Evolutionary conservation across 2,888 invertebrate species (phyloP), one percentile per base, ranked within the genome.

Genomic region (Charanyca ferruginea): DNA sequence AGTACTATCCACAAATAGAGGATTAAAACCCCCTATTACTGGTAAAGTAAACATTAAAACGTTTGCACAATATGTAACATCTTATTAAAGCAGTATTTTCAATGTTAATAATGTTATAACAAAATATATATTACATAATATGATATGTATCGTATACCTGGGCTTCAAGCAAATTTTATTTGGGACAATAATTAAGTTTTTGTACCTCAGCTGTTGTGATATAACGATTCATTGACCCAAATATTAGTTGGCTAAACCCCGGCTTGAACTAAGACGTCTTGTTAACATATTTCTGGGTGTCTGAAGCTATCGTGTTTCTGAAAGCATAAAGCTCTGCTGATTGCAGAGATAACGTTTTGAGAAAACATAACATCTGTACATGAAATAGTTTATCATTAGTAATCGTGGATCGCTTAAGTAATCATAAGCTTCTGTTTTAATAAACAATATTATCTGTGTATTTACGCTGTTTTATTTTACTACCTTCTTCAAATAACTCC

Each of bases 371-470:
- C 35, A 68, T 45, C 64, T 11, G 44, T 11, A 45, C 0, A 23
- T 22, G 45, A 8, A 48, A 73, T 53, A 16, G 13, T 2, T 32
- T 65, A 54, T 75, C 77, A 45, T 63, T 64, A 41, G 22, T 66
- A 51, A 70, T 66, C 67, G 66, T 78, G 74, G 51, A 78, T 78
- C 60, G 59, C 42, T 75, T 49, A 73, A 53, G 16, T 66, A 71
- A 64, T 58, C 25, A 8, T 78, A 78, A 67, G 64, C 77, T 77
- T 77, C 77, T 60, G 54, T 63, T 75, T 77, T 60, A 78, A 75
- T 77, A 75, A 71, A 77, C 77, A 77, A 77, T 78, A 78, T 78
- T 75, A 68, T 78, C 72, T 75, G 75, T 78, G 78, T 75, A 72
- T 1, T n/a, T 11, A 6, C 45, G 54, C 41, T 32, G 55, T 66